phyloP scores from a whole-genome alignment of 37 sponge, comb jelly and placozoan species.

The Lycopodina hypogea region DNA sequence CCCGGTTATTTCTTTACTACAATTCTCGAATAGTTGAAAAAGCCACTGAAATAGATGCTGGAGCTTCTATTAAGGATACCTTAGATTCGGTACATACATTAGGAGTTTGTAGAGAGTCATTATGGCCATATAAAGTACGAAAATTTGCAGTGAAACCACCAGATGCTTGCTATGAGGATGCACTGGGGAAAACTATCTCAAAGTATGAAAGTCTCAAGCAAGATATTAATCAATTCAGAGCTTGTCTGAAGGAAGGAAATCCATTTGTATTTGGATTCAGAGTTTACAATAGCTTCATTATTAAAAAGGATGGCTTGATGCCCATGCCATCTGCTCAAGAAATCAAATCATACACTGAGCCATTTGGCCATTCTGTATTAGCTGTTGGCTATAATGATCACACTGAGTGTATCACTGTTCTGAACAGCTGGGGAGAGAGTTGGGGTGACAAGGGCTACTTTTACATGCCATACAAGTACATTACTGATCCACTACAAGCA shows the following conservation, averaged over 20 bases:
- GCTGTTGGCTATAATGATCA: not conserved
- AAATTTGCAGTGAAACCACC: not conserved
- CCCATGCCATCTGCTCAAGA: not conserved
- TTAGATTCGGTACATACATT: not conserved
- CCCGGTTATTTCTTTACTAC: slow-evolving; percentile 25
- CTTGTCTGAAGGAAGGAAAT: slow-evolving; percentile 13
- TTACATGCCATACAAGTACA: slow-evolving; percentile 5
- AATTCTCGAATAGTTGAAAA: not conserved
- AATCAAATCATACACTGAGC: not conserved
- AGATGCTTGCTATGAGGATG: not conserved
- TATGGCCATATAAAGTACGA: not conserved
- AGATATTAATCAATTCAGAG: not conserved
- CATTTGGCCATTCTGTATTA: not conserved
- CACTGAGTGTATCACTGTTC: not conserved
- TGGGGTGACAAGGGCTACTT: slow-evolving; percentile 7
- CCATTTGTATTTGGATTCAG: slow-evolving; percentile 16
- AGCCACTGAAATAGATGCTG: not conserved
- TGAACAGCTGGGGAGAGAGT: slow-evolving; percentile 2
- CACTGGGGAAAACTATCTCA: not conserved
- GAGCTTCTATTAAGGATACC: slow-evolving; percentile 14
- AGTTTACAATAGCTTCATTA: not conserved
- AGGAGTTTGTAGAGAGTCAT: slow-evolving; percentile 21
- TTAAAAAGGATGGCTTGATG: not conserved
- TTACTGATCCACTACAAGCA: not conserved
- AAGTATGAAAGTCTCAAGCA: slow-evolving; percentile 9